A percentile compares a stretch with the other conserved stretches of the same genome.
Evolutionary conservation across 2,113 vertebrate species (phyloP).

Genomic region (Pachyramphus minor): DNA sequence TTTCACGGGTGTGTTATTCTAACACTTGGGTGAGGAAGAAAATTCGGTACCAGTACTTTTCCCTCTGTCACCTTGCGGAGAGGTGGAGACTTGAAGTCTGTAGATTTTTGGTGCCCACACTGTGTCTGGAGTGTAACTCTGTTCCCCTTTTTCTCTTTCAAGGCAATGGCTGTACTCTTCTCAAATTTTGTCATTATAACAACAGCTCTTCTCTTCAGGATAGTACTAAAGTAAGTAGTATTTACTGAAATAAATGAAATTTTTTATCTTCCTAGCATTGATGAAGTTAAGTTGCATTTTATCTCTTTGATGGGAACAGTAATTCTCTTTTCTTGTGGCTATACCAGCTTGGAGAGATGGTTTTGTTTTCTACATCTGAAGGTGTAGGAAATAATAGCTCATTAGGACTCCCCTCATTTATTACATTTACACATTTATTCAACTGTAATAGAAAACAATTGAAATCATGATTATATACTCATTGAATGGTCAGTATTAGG

Average conservation of each 20-base stretch:
- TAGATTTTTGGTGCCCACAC: background rate
- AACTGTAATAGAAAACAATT: background rate
- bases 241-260: conserved; percentile 10
- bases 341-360: background rate
- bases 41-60: background rate
- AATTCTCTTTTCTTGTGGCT: background rate
- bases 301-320: background rate
- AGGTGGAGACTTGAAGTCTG: background rate
- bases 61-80: background rate
- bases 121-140: conserved; percentile 45
- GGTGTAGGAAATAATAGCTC: background rate
- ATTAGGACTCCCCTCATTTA: background rate
- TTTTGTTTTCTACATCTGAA: background rate
- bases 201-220: conserved; percentile 93
- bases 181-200: conserved; percentile 99
- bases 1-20: background rate
- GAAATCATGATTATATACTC: background rate
- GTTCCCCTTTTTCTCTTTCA: conserved; percentile 58
- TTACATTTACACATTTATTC: background rate
- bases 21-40: background rate
- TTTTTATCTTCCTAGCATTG: background rate
- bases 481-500: background rate
- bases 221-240: conserved; percentile 93
- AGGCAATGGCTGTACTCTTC: conserved; percentile 96
- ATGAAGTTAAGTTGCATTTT: background rate